Evolutionary conservation across 2,888 invertebrate species (phyloP).

Genomic region (Zonitis immaculata): DNA sequence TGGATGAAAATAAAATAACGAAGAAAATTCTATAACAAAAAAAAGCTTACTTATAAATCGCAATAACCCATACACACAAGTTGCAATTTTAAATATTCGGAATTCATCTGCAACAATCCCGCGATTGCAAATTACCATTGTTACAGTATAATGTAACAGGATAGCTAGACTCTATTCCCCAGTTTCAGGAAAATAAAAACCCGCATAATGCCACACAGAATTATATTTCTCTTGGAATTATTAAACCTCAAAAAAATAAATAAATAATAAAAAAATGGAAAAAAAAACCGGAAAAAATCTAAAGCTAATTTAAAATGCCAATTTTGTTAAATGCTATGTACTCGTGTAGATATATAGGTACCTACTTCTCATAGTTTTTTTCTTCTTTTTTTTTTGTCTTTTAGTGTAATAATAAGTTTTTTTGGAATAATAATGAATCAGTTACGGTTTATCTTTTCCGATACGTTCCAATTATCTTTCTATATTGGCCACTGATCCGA

Average conservation of each 20-base stretch:
- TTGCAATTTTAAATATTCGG: slow-evolving; percentile 31
- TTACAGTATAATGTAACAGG: slow-evolving; percentile 34
- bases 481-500: not conserved
- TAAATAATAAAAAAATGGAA: slow-evolving; percentile 24
- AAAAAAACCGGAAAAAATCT: not conserved
- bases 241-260: slow-evolving; percentile 30
- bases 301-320: slow-evolving; percentile 30
- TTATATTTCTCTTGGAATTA: slow-evolving; percentile 35
- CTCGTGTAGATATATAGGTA: no score
- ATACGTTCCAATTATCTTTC: slow-evolving; percentile 3
- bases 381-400: slow-evolving; percentile 6
- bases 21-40: not conserved
- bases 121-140: slow-evolving; percentile 35
- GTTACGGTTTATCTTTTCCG: slow-evolving; percentile 3
- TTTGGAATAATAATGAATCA: not conserved
- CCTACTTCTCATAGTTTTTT: no score
- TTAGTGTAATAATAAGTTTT: no score
- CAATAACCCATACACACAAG: slow-evolving; percentile 12
- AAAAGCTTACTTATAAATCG: no score
- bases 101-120: slow-evolving; percentile 31
- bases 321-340: no score
- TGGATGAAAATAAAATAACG: slow-evolving; percentile 14
- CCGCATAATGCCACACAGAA: slow-evolving; percentile 31
- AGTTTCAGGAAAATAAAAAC: slow-evolving; percentile 28
- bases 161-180: slow-evolving; percentile 18